phyloP scores from a whole-genome alignment of 2,797 vertebrate species.

The Microhierax caerulescens region DNA sequence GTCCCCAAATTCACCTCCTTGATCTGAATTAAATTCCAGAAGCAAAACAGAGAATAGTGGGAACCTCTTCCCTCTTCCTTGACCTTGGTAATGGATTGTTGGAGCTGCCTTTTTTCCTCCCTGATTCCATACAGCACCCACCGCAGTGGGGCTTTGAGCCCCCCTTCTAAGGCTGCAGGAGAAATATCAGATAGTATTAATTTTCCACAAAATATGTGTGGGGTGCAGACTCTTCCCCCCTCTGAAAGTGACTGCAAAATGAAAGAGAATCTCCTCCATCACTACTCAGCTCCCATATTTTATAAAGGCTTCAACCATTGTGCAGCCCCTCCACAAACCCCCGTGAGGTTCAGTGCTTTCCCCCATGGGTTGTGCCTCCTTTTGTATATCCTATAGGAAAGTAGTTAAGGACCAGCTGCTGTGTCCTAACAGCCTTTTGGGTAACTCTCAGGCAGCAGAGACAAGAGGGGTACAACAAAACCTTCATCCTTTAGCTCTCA shows the following conservation, averaged over 20 bases:
- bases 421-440: neutral
- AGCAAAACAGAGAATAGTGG: slow-evolving; percentile 35
- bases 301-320: neutral
- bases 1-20: slow-evolving; percentile 45
- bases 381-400: neutral
- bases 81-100: slow-evolving; percentile 3
- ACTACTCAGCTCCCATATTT: neutral
- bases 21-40: slow-evolving; percentile 7
- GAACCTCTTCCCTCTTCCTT: slow-evolving; percentile 9
- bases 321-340: neutral
- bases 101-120: neutral
- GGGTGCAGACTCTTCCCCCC: neutral
- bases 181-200: neutral
- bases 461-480: neutral
- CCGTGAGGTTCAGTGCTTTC: neutral
- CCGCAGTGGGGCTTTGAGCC: neutral
- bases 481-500: neutral
- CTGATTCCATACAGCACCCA: neutral
- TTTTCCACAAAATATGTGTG: neutral
- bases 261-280: neutral
- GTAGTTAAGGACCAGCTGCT: neutral
- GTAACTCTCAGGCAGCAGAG: neutral
- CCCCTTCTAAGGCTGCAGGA: neutral
- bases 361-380: fast-evolving
- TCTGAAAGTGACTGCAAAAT: neutral